phyloP scores from a whole-genome alignment of 2,113 vertebrate genomes.

The Stigmatopora nigra region DNA sequence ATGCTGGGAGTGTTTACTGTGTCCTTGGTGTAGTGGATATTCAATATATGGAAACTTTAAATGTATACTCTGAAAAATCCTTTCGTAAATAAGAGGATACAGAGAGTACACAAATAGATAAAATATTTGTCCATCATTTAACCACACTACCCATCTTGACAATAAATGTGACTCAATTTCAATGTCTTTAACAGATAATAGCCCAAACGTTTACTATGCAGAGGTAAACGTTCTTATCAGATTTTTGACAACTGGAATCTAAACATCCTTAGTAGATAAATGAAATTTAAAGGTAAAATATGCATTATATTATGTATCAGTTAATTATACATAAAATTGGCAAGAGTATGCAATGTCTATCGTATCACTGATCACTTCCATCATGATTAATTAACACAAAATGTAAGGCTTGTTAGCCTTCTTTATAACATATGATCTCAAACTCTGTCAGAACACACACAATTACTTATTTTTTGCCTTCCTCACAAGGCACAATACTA shows the following conservation, averaged over 20 bases:
- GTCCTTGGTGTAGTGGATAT: slow-evolving; percentile 9
- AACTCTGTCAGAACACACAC: slow-evolving; percentile 28
- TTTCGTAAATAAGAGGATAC: background rate
- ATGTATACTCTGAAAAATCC: background rate
- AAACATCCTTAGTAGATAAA: slow-evolving; percentile 72
- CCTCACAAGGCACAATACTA: slow-evolving; percentile 23
- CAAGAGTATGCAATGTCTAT: slow-evolving; percentile 77
- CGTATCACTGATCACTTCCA: slow-evolving; percentile 72
- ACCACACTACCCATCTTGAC: background rate
- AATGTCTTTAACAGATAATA: slow-evolving; percentile 18
- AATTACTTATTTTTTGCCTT: slow-evolving; percentile 33
- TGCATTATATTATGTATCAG: slow-evolving; percentile 70
- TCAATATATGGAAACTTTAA: background rate
- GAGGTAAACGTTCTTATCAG: slow-evolving; percentile 49
- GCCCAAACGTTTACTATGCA: slow-evolving; percentile 14
- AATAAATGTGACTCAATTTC: background rate
- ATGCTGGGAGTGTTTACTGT: slow-evolving; percentile 11
- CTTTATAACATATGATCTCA: slow-evolving; percentile 53
- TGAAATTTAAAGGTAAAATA: slow-evolving; percentile 89
- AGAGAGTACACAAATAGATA: background rate
- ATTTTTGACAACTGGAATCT: slow-evolving; percentile 42
- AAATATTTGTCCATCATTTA: background rate
- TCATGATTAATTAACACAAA: slow-evolving; percentile 99
- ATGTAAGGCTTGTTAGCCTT: slow-evolving; percentile 83
- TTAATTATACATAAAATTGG: slow-evolving; percentile 72